These are phyloP conservation scores for Leptocoma aspasia DNA, from an alignment of 2,113 vertebrate species.

Conservation along the genomic window DNA sequence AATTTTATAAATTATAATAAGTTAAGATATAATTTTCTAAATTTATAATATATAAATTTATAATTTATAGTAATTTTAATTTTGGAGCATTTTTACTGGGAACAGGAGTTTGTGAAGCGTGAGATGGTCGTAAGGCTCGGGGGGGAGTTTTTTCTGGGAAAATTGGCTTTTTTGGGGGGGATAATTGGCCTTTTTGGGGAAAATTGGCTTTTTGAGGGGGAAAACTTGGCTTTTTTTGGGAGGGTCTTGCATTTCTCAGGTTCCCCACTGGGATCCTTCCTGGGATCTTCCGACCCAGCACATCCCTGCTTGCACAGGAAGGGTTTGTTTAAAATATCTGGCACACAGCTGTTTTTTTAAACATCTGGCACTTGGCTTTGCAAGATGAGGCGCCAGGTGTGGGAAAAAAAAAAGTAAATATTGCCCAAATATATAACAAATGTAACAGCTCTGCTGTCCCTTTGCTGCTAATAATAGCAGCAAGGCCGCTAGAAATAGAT, in stretches of 20 bases:
- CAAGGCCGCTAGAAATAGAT: background rate
- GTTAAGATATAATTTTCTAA: too few species aligned
- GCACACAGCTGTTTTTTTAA: too few species aligned
- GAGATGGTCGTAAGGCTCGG: accelerated
- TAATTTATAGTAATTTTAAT: accelerated
- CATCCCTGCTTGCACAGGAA: background rate
- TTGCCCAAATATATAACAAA: background rate
- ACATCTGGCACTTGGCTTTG: background rate
- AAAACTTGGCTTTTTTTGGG: background rate
- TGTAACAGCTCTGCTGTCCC: accelerated
- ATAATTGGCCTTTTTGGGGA: background rate
- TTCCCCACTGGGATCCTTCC: background rate
- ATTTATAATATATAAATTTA: too few species aligned
- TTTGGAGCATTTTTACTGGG: background rate
- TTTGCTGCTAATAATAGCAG: background rate
- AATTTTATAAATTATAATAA: too few species aligned
- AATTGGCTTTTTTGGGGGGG: background rate
- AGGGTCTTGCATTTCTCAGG: accelerated
- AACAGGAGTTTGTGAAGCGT: accelerated
- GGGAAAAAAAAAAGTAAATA: background rate
- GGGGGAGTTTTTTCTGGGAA: background rate
- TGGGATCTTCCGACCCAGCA: too few species aligned
- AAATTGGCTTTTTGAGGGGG: background rate
- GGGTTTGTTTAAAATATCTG: background rate
- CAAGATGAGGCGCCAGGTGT: background rate